Evolutionary conservation across 37 sponge, comb jelly and placozoan species (phyloP), one percentile per base, ranked within the genome.

Genomic region (Cliona cf. orientalis): DNA sequence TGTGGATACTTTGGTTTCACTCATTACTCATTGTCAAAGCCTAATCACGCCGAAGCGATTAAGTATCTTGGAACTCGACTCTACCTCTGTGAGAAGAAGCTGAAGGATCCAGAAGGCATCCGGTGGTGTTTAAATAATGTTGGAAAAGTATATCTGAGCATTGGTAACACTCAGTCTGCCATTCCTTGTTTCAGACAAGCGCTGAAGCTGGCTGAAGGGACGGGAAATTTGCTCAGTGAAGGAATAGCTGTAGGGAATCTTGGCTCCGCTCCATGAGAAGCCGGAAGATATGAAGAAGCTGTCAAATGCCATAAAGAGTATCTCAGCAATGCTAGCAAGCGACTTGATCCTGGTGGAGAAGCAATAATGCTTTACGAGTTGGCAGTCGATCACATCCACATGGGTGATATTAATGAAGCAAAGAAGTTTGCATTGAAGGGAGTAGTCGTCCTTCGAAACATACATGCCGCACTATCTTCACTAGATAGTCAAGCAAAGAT

Each of bases 1-100:
- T 78, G 86, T 86, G 86, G 86, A 21, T 86, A 78, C 56, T 42
- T 86, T 5, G 86, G 86, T 25, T 86, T 86, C 79, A 86, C 86
- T 0, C 36, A 71, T 65, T 86, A 86, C 62, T 70, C 79, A 1
- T 35, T 86, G 57, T 32, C 34, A 1, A 17, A 78, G 32, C 62
- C 45, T 9, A 43, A 86, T 35, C 59, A 78, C 64, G 57, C 17
- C 31, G 46, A 74, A 42, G 86, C 86, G 5, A 46, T 86, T 5
- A 55, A 33, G 44, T 86, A 71, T 40, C 79, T 86, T 29, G 32
- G 23, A 22, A 41, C 62, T n/a, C 63, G 78, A 6, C 72, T 78
- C 28, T 17, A 42, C 40, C 79, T 86, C 6, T 9, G 58, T 35
- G 31, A 63, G 66, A 35, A 37, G 32, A 37, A 69, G 65, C 55